Evolutionary conservation across 2,797 vertebrate species (phyloP).

Genomic region (Chaetophractus vellerosus): DNA sequence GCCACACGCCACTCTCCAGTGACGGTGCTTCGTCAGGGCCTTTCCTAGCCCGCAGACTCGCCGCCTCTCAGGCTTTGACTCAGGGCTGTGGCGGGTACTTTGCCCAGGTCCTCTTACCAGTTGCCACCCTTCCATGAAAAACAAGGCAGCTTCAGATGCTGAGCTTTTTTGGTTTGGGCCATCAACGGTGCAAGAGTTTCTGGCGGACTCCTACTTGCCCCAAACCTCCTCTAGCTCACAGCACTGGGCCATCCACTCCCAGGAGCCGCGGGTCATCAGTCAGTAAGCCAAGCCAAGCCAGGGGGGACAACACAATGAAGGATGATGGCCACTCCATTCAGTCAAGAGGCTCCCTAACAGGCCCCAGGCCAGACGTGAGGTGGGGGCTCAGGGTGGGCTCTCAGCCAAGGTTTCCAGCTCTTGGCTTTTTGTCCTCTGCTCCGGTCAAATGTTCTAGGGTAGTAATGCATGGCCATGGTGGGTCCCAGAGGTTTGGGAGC

Average conservation of each 20-base stretch:
- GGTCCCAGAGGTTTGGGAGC: neutral
- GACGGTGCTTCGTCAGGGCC: neutral
- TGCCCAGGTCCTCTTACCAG: too few species aligned
- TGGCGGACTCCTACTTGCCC: neutral
- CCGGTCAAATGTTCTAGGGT: neutral
- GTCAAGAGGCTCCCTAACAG: neutral
- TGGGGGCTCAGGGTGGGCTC: neutral
- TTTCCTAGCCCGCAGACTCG: neutral
- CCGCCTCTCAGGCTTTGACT: too few species aligned
- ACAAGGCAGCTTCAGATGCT: neutral
- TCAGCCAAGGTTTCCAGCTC: accelerated
- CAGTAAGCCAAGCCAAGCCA: neutral
- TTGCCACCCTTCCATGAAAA: neutral
- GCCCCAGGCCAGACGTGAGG: neutral
- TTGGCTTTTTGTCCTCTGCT: neutral
- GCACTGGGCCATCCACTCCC: neutral
- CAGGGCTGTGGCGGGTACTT: too few species aligned
- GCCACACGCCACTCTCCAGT: accelerated
- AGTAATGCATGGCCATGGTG: neutral
- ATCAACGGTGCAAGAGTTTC: neutral
- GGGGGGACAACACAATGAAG: neutral
- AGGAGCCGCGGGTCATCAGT: neutral
- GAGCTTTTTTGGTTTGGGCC: neutral
- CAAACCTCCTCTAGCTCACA: neutral
- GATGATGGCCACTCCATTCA: neutral